Base-by-base conservation (phyloP, 2,113 vertebrate genomes). In the Natator depressus region DNA sequence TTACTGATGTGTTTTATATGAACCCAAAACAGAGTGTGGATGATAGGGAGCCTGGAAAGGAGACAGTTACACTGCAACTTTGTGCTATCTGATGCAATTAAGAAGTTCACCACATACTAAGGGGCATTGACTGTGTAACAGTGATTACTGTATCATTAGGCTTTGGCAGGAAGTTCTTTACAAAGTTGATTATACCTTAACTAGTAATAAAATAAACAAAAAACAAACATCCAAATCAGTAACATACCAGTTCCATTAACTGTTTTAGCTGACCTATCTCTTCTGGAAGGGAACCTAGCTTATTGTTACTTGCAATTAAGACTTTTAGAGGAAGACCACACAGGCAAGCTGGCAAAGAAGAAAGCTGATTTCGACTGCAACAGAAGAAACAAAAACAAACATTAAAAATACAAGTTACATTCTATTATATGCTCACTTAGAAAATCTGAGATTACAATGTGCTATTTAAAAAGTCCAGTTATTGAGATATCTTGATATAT, bases 261-360 rank as follows among this genome's bases (percentile, higher is more conserved):
- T 98, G 93, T 87, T 98, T 99, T 96, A 99, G 99, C 96, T 99
- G 99, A 93, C 99, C 98, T 94, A 99, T 99, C 98, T 98, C 98
- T 97, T 99, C 99, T 4, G 99, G 99, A 88, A 99, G 98, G 35
- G 98, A 98, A 91, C 99, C 99, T 96, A 99, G 99, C 97, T 99
- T 99, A 99, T 99, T 99, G 99, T 99, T 99, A 98, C 99, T 99
- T 97, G 99, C 99, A 81, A 99, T 99, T 98, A 99, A 99, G 96
- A 99, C 99, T 97, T 99, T 98, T 96, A 99, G 99, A 96, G 99
- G 99, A 97, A 99, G 98, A 97, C 98, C 98, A 96, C 99, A 99
- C 96, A 99, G 98, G 98, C 99, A 99, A 93, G 98, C 98, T 11
- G 99, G 99, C 98, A 99, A 98, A 80, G 98, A 97, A 8, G 99